Evolutionary conservation across 2,113 vertebrate species (phyloP).

Genomic region (Cyanocitta stelleri): DNA sequence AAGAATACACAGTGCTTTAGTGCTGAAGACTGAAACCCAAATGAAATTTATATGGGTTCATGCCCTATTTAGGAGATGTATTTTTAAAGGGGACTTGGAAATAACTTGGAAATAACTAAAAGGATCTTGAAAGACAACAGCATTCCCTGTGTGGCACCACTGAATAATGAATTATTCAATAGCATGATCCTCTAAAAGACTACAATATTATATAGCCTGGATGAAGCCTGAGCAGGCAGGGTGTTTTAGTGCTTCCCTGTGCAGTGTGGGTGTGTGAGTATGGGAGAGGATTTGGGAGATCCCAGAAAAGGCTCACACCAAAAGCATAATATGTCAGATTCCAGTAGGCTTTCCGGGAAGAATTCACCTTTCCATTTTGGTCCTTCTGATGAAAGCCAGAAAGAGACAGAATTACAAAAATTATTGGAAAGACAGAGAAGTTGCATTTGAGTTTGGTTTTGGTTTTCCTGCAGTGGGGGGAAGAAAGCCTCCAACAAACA

Average conservation of each 20-base stretch:
- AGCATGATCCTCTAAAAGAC: background rate
- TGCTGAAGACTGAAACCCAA: background rate
- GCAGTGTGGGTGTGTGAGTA: rapidly evolving
- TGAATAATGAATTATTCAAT: background rate
- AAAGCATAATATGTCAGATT: background rate
- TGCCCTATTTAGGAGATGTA: background rate
- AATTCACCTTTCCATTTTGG: background rate
- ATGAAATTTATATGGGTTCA: background rate
- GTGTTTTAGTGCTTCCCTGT: background rate
- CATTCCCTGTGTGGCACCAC: background rate
- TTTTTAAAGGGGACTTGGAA: background rate
- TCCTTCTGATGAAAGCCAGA: background rate
- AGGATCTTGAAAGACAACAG: background rate
- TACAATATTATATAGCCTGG: background rate
- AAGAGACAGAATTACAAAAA: background rate
- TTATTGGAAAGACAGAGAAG: background rate
- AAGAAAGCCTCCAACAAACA: background rate
- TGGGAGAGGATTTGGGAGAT: background rate
- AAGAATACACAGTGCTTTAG: background rate
- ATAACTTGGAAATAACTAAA: background rate
- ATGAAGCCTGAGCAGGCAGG: background rate
- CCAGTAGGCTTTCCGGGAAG: background rate
- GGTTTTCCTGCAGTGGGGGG: background rate
- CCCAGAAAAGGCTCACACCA: background rate
- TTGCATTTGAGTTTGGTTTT: background rate